phyloP scores from a whole-genome alignment of 2,797 vertebrate species.

The Premnoplex brunnescens region DNA sequence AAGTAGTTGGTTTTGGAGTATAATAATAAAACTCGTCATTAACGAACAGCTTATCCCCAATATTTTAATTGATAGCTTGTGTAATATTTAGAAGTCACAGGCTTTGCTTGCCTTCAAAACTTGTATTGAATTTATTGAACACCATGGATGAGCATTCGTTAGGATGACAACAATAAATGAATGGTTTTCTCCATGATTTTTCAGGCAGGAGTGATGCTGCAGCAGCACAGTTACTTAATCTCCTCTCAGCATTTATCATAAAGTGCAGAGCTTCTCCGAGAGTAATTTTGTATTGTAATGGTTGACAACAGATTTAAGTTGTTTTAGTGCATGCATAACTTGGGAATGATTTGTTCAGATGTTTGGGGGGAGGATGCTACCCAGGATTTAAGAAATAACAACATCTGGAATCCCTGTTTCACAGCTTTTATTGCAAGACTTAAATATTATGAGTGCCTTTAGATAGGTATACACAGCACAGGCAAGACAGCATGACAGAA shows the following conservation, averaged over 20 bases:
- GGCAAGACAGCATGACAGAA: background rate
- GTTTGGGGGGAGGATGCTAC: background rate
- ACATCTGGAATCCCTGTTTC: constrained; percentile 22
- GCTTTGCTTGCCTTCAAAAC: constrained; percentile 48
- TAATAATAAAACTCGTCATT: constrained; percentile 32
- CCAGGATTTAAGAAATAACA: constrained; percentile 36
- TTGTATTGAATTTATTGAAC: constrained; percentile 10
- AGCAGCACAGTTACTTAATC: constrained; percentile 37
- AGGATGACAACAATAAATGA: constrained; percentile 58
- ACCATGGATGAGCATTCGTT: background rate
- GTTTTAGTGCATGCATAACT: constrained; percentile 14
- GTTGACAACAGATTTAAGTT: constrained; percentile 38
- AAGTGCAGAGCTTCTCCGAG: constrained; percentile 44
- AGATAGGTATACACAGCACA: background rate
- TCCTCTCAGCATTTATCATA: constrained; percentile 48
- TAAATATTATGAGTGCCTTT: background rate
- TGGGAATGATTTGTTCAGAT: constrained; percentile 28
- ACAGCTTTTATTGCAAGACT: background rate
- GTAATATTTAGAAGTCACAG: constrained; percentile 26
- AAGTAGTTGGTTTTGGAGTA: constrained; percentile 23
- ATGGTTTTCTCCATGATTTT: constrained; percentile 55
- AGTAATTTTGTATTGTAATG: constrained; percentile 55
- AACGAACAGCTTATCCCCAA: constrained; percentile 33
- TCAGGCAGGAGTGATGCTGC: constrained; percentile 22
- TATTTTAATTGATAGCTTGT: constrained; percentile 29